Evolutionary conservation across 1,140 invertebrate species (phyloP).

Genomic region (Penaeus chinensis): DNA sequence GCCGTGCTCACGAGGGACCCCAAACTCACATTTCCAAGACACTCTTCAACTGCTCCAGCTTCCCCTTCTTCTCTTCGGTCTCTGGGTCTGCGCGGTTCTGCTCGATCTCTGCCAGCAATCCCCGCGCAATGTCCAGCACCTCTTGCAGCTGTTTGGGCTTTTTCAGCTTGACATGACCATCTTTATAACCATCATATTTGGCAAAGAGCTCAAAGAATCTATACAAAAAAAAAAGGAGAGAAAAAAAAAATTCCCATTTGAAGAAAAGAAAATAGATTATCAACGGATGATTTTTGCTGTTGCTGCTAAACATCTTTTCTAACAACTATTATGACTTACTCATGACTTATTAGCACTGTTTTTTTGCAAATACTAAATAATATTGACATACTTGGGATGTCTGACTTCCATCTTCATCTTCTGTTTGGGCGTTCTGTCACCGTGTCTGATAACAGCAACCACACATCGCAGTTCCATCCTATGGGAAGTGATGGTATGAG

Average conservation of each 20-base stretch:
- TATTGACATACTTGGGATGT: slow-evolving; percentile 83
- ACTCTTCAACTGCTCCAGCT: slow-evolving; percentile 96
- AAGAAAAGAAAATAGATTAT: background rate
- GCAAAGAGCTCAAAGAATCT: slow-evolving; percentile 99
- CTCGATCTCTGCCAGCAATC: slow-evolving; percentile 87
- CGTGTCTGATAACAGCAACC: slow-evolving; percentile 97
- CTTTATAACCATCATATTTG: slow-evolving; percentile 95
- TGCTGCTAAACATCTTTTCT: background rate
- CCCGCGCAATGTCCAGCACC: slow-evolving; percentile 93
- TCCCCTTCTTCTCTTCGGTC: slow-evolving; percentile 96
- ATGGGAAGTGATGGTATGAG: slow-evolving; percentile 46
- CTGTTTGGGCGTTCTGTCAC: slow-evolving; percentile 98
- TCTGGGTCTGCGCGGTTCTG: slow-evolving; percentile 87
- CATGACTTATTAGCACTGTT: no score
- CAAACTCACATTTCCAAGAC: slow-evolving; percentile 95
- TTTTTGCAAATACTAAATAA: no score
- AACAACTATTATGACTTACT: background rate
- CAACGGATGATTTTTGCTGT: no score
- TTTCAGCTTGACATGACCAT: slow-evolving; percentile 97
- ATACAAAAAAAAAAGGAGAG: slow-evolving; percentile 48
- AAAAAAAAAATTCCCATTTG: background rate
- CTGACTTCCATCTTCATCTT: slow-evolving; percentile 99
- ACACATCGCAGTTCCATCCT: slow-evolving; percentile 98
- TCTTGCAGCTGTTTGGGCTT: slow-evolving; percentile 97
- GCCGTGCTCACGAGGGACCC: slow-evolving; percentile 18